These are phyloP conservation scores for Gallinago media DNA, from an alignment of 2,113 vertebrate genomes.

Conservation along the genomic window DNA sequence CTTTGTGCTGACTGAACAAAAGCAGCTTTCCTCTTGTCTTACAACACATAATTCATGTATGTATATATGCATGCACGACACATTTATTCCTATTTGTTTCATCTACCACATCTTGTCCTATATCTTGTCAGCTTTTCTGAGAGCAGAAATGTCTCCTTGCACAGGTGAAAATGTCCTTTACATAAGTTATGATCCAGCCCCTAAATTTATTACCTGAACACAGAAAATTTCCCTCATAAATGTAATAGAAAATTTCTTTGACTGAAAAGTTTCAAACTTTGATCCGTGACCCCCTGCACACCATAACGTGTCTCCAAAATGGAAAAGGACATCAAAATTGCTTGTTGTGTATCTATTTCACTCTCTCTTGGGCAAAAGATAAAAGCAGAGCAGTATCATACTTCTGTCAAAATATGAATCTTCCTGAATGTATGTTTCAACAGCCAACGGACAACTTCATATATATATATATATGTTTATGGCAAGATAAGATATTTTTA, in stretches of 20 bases:
- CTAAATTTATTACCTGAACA: neutral
- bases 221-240: neutral
- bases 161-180: neutral
- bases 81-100: neutral
- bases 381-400: neutral
- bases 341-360: neutral
- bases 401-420: conserved; percentile 12
- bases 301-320: neutral
- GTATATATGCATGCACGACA: neutral
- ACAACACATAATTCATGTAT: neutral
- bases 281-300: neutral
- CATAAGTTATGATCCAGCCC: neutral
- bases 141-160: neutral
- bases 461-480: neutral
- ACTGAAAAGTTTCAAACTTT: neutral
- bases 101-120: neutral
- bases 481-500: neutral
- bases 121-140: neutral
- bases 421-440: neutral
- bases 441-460: neutral
- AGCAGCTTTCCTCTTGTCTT: neutral
- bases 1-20: neutral
- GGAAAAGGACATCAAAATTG: neutral
- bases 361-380: neutral
- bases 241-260: neutral